A percentile compares a stretch with the other conserved stretches of the same genome.
phyloP scores from a whole-genome alignment of 2,113 vertebrate species.

The Anthoscopus minutus region DNA sequence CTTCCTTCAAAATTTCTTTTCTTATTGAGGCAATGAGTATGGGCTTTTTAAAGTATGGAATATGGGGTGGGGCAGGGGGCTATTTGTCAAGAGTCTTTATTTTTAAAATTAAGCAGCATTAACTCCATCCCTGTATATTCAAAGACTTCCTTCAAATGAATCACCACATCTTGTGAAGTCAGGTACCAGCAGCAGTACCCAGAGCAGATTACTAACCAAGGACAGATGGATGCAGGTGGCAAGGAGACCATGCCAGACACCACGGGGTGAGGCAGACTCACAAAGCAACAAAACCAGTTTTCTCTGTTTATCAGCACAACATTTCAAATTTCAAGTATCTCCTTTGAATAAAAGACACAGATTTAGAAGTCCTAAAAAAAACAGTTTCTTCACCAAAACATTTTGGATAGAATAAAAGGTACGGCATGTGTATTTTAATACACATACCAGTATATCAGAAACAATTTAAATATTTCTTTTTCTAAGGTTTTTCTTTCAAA shows the following conservation, averaged over 20 bases:
- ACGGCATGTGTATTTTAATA: not conserved
- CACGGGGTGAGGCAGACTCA: not conserved
- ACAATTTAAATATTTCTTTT: not conserved
- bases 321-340: not conserved
- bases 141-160: not conserved
- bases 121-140: not conserved
- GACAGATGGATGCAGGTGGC: slow-evolving; percentile 44
- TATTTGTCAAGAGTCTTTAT: not conserved
- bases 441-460: not conserved
- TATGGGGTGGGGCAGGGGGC: fast-evolving
- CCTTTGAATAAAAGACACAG: not conserved
- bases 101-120: not conserved
- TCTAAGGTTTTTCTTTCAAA: not conserved
- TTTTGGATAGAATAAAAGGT: not conserved
- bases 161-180: not conserved
- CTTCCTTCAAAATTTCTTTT: not conserved
- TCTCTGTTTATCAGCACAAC: not conserved
- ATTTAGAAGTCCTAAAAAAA: not conserved
- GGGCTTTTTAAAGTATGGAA: not conserved
- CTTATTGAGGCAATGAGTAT: not conserved
- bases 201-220: not conserved
- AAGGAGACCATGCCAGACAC: not conserved
- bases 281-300: not conserved
- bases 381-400: not conserved
- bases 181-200: not conserved